phyloP scores from a whole-genome alignment of 2,888 invertebrate genomes.

The Keiferia lycopersicella region DNA sequence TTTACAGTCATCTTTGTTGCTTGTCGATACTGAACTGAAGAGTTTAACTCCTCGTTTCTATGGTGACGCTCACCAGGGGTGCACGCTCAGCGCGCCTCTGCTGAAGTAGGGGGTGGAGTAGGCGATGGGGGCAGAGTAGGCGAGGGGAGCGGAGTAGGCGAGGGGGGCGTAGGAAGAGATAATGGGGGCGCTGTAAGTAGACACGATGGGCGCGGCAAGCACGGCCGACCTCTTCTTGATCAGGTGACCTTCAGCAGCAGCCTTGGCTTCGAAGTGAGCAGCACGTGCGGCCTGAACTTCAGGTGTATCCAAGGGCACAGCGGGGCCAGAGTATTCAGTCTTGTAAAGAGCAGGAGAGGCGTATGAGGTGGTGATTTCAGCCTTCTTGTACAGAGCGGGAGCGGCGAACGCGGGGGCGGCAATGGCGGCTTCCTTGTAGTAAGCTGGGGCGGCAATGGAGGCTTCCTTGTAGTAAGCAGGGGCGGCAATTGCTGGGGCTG shows the following conservation, averaged over 20 bases:
- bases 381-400: constrained; percentile 40
- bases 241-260: constrained; percentile 58
- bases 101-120: constrained; percentile 52
- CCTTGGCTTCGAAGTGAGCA: constrained; percentile 67
- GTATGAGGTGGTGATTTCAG: constrained; percentile 28
- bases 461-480: constrained; percentile 24
- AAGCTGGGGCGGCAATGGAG: constrained; percentile 16
- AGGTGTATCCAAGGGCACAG: constrained; percentile 63
- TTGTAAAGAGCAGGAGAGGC: constrained; percentile 28
- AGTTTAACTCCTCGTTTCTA: constrained; percentile 47
- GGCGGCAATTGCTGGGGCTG: constrained; percentile 28
- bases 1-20: constrained; percentile 56
- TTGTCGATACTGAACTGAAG: constrained; percentile 59
- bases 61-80: constrained; percentile 64
- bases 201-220: constrained; percentile 49
- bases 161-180: constrained; percentile 48
- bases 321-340: constrained; percentile 38
- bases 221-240: constrained; percentile 68
- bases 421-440: constrained; percentile 19
- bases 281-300: constrained; percentile 68
- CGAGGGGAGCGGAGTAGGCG: constrained; percentile 51
- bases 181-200: constrained; percentile 54
- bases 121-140: constrained; percentile 42
- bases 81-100: constrained; percentile 58
- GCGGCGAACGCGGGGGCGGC: constrained; percentile 36